Evolutionary conservation across 2,888 invertebrate species (phyloP).

Genomic region (Scaptodrosophila latifasciaeformis): DNA sequence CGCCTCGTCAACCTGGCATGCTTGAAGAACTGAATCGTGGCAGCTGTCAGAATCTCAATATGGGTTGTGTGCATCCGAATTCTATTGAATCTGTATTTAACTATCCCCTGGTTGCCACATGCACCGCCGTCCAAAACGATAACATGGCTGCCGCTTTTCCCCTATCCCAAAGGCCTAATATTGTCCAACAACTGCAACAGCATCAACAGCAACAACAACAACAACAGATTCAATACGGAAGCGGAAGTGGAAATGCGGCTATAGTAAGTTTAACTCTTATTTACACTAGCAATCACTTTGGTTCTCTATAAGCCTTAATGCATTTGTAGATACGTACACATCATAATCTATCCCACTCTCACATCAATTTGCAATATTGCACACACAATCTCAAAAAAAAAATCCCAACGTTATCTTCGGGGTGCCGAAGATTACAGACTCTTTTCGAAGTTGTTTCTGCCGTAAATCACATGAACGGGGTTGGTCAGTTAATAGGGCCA

Average conservation of each 20-base stretch:
- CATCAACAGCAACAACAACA: slow-evolving; percentile 68
- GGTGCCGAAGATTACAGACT: no score
- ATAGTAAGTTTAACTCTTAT: no score
- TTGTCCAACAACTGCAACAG: slow-evolving; percentile 74
- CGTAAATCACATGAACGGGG: no score
- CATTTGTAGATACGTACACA: slow-evolving; percentile 19
- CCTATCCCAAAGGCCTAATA: slow-evolving; percentile 74
- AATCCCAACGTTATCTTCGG: no score
- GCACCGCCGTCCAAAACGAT: slow-evolving; percentile 73
- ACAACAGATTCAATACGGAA: slow-evolving; percentile 35
- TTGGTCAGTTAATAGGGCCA: no score
- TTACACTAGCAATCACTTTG: no score
- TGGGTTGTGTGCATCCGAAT: slow-evolving; percentile 69
- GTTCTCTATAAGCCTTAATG: slow-evolving; percentile 68
- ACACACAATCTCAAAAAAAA: no score
- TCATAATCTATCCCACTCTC: slow-evolving; percentile 11
- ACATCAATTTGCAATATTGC: slow-evolving; percentile 10
- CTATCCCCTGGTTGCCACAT: slow-evolving; percentile 75
- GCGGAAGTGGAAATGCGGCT: no score
- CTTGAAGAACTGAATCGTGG: slow-evolving; percentile 69
- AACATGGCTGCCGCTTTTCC: slow-evolving; percentile 74
- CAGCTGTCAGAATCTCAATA: slow-evolving; percentile 64
- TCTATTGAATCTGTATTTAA: slow-evolving; percentile 73
- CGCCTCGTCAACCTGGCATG: slow-evolving; percentile 78
- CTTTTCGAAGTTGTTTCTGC: no score